These are phyloP conservation scores for Heterodera carotae DNA, from an alignment of 1,140 invertebrate species.

Conservation along the genomic window DNA sequence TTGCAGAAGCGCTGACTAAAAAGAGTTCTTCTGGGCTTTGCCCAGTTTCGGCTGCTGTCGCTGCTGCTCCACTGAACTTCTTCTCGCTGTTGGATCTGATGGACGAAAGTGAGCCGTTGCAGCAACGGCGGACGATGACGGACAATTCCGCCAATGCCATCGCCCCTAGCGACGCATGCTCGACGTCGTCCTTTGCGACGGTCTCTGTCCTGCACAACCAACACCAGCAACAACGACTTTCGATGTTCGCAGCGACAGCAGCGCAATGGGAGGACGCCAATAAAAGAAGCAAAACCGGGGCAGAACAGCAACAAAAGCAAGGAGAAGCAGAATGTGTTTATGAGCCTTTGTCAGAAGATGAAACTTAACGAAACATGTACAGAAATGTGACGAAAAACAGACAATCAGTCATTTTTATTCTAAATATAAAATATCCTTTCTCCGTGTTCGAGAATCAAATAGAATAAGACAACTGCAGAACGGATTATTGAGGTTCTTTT, in stretches of 20 bases:
- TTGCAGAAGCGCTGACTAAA: neutral
- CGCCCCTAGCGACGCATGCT: too few relatives aligned
- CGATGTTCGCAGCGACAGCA: constrained; percentile 1
- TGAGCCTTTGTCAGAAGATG: constrained; percentile 39
- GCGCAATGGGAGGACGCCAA: neutral
- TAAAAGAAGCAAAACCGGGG: neutral
- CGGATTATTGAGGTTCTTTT: too few relatives aligned
- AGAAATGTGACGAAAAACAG: too few relatives aligned
- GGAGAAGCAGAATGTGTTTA: constrained; percentile 26
- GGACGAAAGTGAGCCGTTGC: constrained; percentile 17
- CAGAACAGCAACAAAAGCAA: too few relatives aligned
- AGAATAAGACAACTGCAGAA: too few relatives aligned
- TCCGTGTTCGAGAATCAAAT: too few relatives aligned
- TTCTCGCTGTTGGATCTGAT: constrained; percentile 27
- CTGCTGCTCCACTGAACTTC: constrained; percentile 21
- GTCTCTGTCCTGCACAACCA: too few relatives aligned
- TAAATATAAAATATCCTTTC: too few relatives aligned
- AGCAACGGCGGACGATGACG: neutral
- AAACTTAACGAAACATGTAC: constrained; percentile 3
- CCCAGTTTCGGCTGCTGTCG: neutral
- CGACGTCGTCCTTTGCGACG: neutral
- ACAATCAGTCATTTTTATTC: too few relatives aligned
- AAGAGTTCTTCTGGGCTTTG: neutral
- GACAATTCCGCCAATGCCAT: neutral
- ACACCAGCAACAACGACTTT: constrained; percentile 16